phyloP scores from a whole-genome alignment of 1,140 invertebrate species.

The Drosophila micromelanica region DNA sequence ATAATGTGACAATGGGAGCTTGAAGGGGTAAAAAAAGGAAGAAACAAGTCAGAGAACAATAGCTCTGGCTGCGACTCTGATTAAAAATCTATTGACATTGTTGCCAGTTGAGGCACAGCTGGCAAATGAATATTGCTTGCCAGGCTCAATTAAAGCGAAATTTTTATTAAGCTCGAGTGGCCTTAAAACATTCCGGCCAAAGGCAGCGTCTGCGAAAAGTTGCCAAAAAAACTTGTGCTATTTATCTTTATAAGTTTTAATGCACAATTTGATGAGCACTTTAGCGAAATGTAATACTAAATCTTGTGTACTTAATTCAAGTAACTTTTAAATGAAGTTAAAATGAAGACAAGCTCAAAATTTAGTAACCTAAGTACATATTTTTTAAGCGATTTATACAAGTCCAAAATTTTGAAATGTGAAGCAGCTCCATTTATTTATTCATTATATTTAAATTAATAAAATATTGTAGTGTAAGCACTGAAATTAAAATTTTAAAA shows the following conservation, averaged over 20 bases:
- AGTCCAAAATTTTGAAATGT: no score
- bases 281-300: neutral
- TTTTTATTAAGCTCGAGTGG: conserved; percentile 34
- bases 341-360: no score
- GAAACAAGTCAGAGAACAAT: conserved; percentile 8
- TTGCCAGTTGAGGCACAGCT: neutral
- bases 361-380: no score
- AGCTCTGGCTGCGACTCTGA: conserved; percentile 26
- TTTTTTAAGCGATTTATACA: no score
- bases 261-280: conserved; percentile 28
- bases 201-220: conserved; percentile 12
- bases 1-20: neutral
- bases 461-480: no score
- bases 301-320: no score
- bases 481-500: no score
- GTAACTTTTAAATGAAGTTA: no score
- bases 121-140: conserved; percentile 26
- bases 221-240: conserved; percentile 19
- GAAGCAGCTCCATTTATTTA: no score
- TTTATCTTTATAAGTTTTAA: conserved; percentile 16
- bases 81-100: conserved; percentile 64
- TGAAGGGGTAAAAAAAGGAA: neutral
- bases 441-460: no score
- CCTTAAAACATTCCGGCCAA: neutral
- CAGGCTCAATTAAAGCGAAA: conserved; percentile 47